Percentiles rank a stretch among this genome's conserved stretches.
Evolutionary conservation across 2,113 vertebrate genomes (phyloP).

Genomic region (Poicephalus gulielmi): DNA sequence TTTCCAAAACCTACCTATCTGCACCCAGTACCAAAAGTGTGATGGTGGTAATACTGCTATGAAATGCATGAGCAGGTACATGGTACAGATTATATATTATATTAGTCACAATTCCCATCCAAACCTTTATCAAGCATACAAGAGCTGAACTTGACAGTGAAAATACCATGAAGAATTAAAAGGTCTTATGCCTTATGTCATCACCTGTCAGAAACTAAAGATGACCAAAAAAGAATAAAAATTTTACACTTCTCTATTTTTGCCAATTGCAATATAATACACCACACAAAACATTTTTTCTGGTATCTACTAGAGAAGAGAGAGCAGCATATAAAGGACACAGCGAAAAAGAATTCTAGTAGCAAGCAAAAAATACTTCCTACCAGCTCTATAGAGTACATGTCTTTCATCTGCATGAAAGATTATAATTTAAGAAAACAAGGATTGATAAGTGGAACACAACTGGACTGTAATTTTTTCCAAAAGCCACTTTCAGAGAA

Average conservation of each 20-base stretch:
- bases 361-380: neutral
- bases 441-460: neutral
- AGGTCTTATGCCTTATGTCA: neutral
- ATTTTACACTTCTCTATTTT: neutral
- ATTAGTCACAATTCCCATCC: neutral
- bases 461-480: neutral
- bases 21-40: neutral
- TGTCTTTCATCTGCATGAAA: neutral
- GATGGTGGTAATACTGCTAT: neutral
- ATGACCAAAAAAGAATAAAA: neutral
- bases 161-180: neutral
- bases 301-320: neutral
- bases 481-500: neutral
- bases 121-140: neutral
- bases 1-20: neutral
- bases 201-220: neutral
- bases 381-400: neutral
- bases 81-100: neutral
- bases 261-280: neutral
- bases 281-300: neutral
- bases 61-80: neutral
- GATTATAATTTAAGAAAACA: neutral
- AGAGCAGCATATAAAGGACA: neutral
- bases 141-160: neutral
- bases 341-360: neutral